Conservation (phyloP, 1,140 invertebrate genomes). For the Cherax quadricarinatus region DNA sequence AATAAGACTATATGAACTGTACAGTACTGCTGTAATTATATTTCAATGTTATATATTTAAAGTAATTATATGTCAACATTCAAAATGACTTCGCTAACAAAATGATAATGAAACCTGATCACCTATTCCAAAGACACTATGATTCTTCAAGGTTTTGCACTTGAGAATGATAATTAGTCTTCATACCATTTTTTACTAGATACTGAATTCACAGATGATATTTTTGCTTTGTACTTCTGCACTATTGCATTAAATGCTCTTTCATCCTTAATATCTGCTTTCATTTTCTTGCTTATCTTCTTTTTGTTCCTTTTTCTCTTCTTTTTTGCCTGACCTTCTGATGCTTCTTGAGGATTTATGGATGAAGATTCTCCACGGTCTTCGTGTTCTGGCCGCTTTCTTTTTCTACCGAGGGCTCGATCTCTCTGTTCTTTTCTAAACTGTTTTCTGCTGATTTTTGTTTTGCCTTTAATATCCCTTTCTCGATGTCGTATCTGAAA, state of each 20-base stretch:
- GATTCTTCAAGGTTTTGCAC: too few relatives aligned
- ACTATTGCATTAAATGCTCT: constrained; percentile 26
- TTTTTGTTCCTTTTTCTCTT: constrained; percentile 25
- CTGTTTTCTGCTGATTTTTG: constrained; percentile 45
- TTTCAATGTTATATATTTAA: too few relatives aligned
- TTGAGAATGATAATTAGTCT: not conserved
- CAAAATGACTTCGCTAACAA: too few relatives aligned
- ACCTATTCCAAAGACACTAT: too few relatives aligned
- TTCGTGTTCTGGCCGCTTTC: constrained; percentile 4
- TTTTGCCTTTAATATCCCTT: not conserved
- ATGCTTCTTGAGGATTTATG: not conserved
- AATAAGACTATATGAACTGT: too few relatives aligned
- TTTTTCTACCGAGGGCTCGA: constrained; percentile 27
- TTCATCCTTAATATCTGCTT: constrained; percentile 18
- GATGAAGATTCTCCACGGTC: not conserved
- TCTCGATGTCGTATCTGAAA: constrained; percentile 25
- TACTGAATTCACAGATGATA: constrained; percentile 22
- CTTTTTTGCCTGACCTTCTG: constrained; percentile 8
- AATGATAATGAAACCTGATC: too few relatives aligned
- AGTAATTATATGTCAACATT: too few relatives aligned
- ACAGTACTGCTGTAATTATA: too few relatives aligned
- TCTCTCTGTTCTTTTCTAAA: constrained; percentile 33
- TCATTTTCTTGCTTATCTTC: constrained; percentile 15
- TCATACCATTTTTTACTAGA: constrained; percentile 39
- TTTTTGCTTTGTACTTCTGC: constrained; percentile 28